Conservation (phyloP, 2,888 invertebrate species). For the Cephus pygmeus region DNA sequence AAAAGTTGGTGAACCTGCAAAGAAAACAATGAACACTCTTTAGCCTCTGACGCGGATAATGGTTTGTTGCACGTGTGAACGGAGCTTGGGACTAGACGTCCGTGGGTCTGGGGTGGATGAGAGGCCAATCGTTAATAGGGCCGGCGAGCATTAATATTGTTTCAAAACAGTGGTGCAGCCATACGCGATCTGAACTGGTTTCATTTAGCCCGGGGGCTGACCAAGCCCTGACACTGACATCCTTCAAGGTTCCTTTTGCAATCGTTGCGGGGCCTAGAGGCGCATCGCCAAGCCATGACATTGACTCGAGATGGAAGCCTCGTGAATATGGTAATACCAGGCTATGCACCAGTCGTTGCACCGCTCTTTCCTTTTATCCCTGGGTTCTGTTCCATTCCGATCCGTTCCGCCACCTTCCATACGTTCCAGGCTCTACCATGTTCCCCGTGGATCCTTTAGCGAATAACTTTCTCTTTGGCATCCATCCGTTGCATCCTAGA, state of each 20-base stretch:
- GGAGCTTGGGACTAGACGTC: not conserved
- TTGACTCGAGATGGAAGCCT: slow-evolving; percentile 46
- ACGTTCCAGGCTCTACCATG: not conserved
- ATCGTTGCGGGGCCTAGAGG: slow-evolving; percentile 21
- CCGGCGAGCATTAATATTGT: slow-evolving; percentile 47
- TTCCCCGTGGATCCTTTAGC: not conserved
- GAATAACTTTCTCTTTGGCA: not conserved
- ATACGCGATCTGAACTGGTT: slow-evolving; percentile 53
- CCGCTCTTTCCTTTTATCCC: slow-evolving; percentile 7
- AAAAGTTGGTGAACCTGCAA: not conserved
- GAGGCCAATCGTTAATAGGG: slow-evolving; percentile 20
- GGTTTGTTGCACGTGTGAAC: not conserved
- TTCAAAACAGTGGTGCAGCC: slow-evolving; percentile 43
- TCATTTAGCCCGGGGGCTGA: slow-evolving; percentile 40
- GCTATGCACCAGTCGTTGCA: slow-evolving; percentile 22
- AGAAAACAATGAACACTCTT: not conserved
- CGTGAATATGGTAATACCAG: slow-evolving; percentile 54
- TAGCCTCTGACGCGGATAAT: not conserved
- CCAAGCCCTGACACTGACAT: slow-evolving; percentile 60
- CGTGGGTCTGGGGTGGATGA: not conserved
- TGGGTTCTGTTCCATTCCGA: not conserved
- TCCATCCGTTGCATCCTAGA: not conserved
- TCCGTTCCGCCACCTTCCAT: not conserved
- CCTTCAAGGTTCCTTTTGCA: slow-evolving; percentile 51
- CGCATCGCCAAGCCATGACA: slow-evolving; percentile 44